Evolutionary conservation across 2,113 vertebrate genomes (phyloP).

Genomic region (Pluvianellus socialis): DNA sequence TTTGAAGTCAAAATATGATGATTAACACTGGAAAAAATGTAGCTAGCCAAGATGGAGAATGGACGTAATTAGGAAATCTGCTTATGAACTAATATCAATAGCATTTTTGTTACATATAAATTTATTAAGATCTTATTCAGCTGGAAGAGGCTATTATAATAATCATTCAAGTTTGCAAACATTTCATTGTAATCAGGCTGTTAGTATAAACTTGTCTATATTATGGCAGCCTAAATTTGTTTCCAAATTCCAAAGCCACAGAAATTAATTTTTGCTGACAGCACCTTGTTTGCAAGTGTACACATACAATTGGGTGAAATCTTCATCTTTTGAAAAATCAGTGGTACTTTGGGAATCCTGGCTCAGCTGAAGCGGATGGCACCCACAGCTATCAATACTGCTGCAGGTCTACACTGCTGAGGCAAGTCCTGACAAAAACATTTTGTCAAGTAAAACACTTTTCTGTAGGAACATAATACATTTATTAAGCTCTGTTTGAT

Average conservation of each 20-base stretch:
- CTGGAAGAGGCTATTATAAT: not conserved
- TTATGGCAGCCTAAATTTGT: not conserved
- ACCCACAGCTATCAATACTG: not conserved
- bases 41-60: not conserved
- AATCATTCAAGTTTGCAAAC: not conserved
- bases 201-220: not conserved
- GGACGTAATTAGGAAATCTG: not conserved
- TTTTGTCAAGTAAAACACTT: not conserved
- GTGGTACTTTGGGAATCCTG: not conserved
- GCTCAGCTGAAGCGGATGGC: not conserved
- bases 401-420: not conserved
- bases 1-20: not conserved
- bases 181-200: not conserved
- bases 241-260: not conserved
- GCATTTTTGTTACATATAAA: not conserved
- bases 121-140: not conserved
- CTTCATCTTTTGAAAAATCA: not conserved
- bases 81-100: not conserved
- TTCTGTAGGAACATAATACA: not conserved
- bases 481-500: not conserved
- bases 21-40: not conserved
- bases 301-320: not conserved
- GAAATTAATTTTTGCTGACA: not conserved
- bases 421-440: not conserved
- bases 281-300: not conserved